Evolutionary conservation across 1,140 invertebrate genomes (phyloP).

Genomic region (Zaprionus kolodkinae): DNA sequence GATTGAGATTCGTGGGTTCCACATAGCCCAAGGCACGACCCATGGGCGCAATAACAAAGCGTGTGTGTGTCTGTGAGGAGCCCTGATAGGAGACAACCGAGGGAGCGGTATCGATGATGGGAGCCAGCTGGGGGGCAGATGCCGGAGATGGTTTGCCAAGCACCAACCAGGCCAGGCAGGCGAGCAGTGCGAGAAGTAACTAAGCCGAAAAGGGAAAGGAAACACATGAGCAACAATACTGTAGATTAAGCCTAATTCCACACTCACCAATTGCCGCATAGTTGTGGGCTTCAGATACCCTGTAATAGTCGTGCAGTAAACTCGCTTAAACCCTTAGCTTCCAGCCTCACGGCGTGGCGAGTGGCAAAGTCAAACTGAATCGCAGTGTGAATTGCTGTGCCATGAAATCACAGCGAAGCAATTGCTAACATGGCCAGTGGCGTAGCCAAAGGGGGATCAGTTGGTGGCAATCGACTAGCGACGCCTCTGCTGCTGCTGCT

Average conservation of each 20-base stretch:
- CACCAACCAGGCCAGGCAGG: conserved; percentile 16
- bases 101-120: conserved; percentile 71
- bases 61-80: conserved; percentile 72
- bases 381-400: conserved; percentile 78
- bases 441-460: conserved; percentile 28
- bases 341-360: conserved; percentile 53
- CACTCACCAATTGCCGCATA: conserved; percentile 70
- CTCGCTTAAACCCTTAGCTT: background rate
- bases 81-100: conserved; percentile 81
- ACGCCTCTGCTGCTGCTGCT: conserved; percentile 45
- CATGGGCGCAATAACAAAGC: conserved; percentile 78
- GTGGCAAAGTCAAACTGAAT: conserved; percentile 79
- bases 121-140: conserved; percentile 39
- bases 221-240: background rate
- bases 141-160: conserved; percentile 31
- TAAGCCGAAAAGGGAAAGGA: background rate
- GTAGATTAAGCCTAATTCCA: too few species aligned
- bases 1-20: conserved; percentile 77
- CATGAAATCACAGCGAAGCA: conserved; percentile 75
- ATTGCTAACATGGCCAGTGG: conserved; percentile 54
- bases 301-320: background rate
- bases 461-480: background rate
- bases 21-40: conserved; percentile 75
- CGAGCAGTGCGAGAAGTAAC: conserved; percentile 18
- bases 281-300: conserved; percentile 16